A percentile compares a stretch with the other conserved stretches of the same genome.
phyloP scores from a whole-genome alignment of 2,888 invertebrate genomes.

The Gymnocheta viridis region DNA sequence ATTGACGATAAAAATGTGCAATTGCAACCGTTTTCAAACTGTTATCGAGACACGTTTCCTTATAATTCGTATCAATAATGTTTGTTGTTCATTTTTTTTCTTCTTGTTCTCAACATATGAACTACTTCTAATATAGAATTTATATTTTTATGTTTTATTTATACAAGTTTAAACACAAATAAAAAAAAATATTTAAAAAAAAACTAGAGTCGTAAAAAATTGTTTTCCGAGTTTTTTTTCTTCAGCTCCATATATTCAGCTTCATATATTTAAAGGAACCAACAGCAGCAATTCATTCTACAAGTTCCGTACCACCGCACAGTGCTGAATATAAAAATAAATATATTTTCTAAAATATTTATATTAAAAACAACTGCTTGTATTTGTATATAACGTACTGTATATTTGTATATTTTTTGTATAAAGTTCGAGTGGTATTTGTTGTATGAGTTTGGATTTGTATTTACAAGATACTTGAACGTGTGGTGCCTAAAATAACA shows the following conservation, averaged over 20 bases:
- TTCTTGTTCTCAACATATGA: conserved; percentile 1
- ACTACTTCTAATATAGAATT: conserved; percentile 54
- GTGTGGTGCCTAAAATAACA: conserved; percentile 70
- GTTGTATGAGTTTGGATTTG: conserved; percentile 46
- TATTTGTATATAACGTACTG: conserved; percentile 1
- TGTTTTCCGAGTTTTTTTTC: not conserved
- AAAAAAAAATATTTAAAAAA: conserved; percentile 53
- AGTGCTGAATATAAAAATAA: conserved; percentile 5
- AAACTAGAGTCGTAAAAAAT: conserved; percentile 19
- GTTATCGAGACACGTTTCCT: conserved; percentile 60
- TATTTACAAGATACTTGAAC: conserved; percentile 72
- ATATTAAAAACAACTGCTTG: not conserved
- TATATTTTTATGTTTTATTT: conserved; percentile 51
- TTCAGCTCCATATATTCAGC: not conserved
- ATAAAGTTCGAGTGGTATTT: conserved; percentile 29
- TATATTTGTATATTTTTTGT: not conserved
- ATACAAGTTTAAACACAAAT: conserved; percentile 49
- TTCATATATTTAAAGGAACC: not conserved
- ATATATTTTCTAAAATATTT: not conserved
- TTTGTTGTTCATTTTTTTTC: not conserved
- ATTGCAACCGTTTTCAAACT: conserved; percentile 60
- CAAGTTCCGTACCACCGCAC: not conserved
- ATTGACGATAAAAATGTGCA: conserved; percentile 51
- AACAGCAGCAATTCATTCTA: conserved; percentile 63
- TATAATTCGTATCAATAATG: conserved; percentile 49